A percentile compares a stretch with the other conserved stretches of the same genome.
phyloP scores from a whole-genome alignment of 2,113 vertebrate genomes.

The Alethe castanea region DNA sequence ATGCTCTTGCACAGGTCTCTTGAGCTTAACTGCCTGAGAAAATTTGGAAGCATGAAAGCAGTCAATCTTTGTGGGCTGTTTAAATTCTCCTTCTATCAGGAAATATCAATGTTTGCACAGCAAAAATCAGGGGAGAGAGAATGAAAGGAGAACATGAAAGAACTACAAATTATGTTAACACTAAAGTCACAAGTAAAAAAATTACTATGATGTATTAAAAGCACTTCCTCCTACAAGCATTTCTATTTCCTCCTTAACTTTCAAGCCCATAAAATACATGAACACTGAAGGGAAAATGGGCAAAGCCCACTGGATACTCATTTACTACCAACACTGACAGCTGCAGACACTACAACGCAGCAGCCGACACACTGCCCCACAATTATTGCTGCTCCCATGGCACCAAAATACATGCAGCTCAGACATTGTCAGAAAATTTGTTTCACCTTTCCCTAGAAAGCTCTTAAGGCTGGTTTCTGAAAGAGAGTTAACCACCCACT shows the following conservation, averaged over 20 bases:
- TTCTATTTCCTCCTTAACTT: slow-evolving; percentile 25
- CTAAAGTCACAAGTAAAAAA: slow-evolving; percentile 25
- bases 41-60: slow-evolving; percentile 29
- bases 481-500: background rate
- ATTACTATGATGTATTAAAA: background rate
- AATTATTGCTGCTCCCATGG: background rate
- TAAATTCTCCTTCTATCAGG: slow-evolving; percentile 6
- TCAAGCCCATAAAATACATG: background rate
- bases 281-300: background rate
- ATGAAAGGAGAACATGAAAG: slow-evolving; percentile 15
- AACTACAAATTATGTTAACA: slow-evolving; percentile 35
- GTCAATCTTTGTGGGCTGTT: background rate
- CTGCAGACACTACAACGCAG: background rate
- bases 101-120: slow-evolving; percentile 24
- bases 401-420: background rate
- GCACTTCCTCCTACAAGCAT: background rate
- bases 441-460: background rate
- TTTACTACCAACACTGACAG: background rate
- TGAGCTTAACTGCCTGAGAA: slow-evolving; percentile 42
- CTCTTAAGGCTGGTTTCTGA: background rate
- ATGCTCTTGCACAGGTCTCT: background rate
- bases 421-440: background rate
- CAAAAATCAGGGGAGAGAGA: slow-evolving; percentile 9
- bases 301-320: background rate
- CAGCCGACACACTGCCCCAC: background rate